phyloP scores from a whole-genome alignment of 2,888 invertebrate species.

The Tenthredo amoena region DNA sequence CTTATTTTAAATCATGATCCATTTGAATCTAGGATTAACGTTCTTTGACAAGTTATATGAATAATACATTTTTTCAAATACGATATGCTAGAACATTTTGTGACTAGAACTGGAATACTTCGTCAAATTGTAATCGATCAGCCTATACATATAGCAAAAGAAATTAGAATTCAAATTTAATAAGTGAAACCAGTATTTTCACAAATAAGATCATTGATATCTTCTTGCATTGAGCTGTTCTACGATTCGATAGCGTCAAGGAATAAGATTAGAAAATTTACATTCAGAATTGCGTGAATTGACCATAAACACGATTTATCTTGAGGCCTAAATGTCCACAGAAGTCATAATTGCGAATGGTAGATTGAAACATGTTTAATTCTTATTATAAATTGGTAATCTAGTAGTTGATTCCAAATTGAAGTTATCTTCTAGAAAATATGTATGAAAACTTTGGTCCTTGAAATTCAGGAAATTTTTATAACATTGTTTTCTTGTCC shows the following conservation, averaged over 20 bases:
- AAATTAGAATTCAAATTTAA: not conserved
- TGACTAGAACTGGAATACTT: not conserved
- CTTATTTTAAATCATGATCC: not conserved
- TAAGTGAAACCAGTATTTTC: not conserved
- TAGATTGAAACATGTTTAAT: not conserved
- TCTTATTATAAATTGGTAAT: not conserved
- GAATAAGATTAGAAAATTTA: not conserved
- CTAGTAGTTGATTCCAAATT: not conserved
- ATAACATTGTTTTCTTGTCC: not conserved
- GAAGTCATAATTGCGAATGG: not conserved
- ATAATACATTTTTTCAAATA: slow-evolving; percentile 1
- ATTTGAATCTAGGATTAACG: slow-evolving; percentile 21
- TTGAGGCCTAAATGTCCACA: not conserved
- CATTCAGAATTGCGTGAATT: slow-evolving; percentile 18
- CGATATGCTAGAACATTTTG: not conserved
- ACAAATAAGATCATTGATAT: not conserved
- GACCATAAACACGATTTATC: not conserved
- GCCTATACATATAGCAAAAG: not conserved
- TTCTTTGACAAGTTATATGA: slow-evolving; percentile 29
- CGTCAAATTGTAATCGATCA: not conserved
- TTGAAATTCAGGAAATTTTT: not conserved
- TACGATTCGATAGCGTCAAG: not conserved
- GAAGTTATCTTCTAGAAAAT: not conserved
- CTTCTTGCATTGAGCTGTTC: not conserved
- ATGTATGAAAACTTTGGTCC: not conserved